phyloP scores from a whole-genome alignment of 1,140 invertebrate species.

The Ostrea edulis region DNA sequence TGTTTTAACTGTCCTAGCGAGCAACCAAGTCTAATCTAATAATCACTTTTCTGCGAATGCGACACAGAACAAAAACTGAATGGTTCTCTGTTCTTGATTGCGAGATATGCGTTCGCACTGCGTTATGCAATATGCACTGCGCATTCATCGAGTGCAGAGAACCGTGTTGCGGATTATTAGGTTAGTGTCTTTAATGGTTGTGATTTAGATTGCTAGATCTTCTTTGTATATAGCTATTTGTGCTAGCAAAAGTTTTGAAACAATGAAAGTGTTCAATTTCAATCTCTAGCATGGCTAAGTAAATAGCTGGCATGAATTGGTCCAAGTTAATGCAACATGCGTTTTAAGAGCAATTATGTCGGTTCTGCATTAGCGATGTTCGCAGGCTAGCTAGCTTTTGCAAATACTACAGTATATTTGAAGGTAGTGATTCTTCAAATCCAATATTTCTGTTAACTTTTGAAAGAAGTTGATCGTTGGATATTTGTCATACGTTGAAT shows the following conservation, averaged over 20 bases:
- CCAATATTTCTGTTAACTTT: neutral
- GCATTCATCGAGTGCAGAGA: neutral
- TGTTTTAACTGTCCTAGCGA: conserved; percentile 32
- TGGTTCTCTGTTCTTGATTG: conserved; percentile 19
- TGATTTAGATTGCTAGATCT: conserved; percentile 32
- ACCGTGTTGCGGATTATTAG: conserved; percentile 18
- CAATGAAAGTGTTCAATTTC: neutral
- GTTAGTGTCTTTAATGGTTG: conserved; percentile 11
- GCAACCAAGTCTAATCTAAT: conserved; percentile 32
- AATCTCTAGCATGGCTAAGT: neutral
- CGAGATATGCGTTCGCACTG: neutral
- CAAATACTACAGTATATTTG: conserved; percentile 14
- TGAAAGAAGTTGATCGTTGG: too few relatives aligned
- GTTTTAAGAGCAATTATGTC: conserved; percentile 1
- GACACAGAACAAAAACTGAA: neutral
- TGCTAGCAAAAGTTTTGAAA: neutral
- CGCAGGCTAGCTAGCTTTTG: conserved; percentile 19
- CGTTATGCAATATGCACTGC: neutral
- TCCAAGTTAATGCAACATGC: conserved; percentile 2
- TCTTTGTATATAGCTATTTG: conserved; percentile 17
- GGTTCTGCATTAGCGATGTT: conserved; percentile 26
- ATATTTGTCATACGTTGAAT: too few relatives aligned
- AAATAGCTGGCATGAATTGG: conserved; percentile 5
- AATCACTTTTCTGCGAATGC: conserved; percentile 27
- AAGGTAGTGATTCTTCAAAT: neutral